These are phyloP conservation scores for Oscarella lobularis DNA, from an alignment of 37 sponge, comb jelly and placozoan genomes.

Conservation along the genomic window DNA sequence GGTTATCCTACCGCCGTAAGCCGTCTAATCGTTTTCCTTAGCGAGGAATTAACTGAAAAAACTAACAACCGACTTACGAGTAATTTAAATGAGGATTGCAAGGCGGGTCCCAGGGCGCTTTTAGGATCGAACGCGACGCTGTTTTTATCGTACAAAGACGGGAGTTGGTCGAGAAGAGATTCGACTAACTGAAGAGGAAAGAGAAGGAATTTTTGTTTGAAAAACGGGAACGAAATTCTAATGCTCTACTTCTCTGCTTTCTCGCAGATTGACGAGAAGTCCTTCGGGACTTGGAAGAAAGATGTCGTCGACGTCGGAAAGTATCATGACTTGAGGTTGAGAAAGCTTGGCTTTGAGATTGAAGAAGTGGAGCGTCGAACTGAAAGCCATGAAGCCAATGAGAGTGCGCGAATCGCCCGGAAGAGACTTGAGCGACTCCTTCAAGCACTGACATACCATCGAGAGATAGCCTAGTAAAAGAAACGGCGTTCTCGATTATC, in stretches of 20 bases:
- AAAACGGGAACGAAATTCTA: slow-evolving; percentile 4
- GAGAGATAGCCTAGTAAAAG: slow-evolving; percentile 57
- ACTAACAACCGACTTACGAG: slow-evolving; percentile 45
- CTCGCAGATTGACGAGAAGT: slow-evolving; percentile 80
- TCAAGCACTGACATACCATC: slow-evolving; percentile 49
- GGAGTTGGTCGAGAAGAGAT: slow-evolving; percentile 70
- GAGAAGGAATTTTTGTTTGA: not conserved
- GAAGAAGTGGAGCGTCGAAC: slow-evolving; percentile 80
- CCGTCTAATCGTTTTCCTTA: too few species aligned
- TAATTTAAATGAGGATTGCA: slow-evolving; percentile 65
- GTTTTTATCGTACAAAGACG: slow-evolving; percentile 56
- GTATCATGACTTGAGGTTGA: slow-evolving; percentile 89
- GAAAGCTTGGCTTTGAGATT: slow-evolving; percentile 52
- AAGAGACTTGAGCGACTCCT: slow-evolving; percentile 45
- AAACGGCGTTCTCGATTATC: not conserved
- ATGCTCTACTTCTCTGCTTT: slow-evolving; percentile 81
- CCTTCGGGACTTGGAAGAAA: slow-evolving; percentile 84
- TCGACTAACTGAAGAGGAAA: slow-evolving; percentile 29
- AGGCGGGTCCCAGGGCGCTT: slow-evolving; percentile 75
- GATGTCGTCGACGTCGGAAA: slow-evolving; percentile 68
- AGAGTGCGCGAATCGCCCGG: slow-evolving; percentile 86
- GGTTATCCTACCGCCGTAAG: slow-evolving; percentile 64
- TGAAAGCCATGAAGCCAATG: slow-evolving; percentile 78
- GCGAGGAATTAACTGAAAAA: too few species aligned
- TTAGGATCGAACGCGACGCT: slow-evolving; percentile 15